A percentile compares a stretch with the other conserved stretches of the same genome.
These are phyloP conservation scores for Coranthus polyacanthus DNA, from an alignment of 2,797 vertebrate genomes.

Conservation along the genomic window DNA sequence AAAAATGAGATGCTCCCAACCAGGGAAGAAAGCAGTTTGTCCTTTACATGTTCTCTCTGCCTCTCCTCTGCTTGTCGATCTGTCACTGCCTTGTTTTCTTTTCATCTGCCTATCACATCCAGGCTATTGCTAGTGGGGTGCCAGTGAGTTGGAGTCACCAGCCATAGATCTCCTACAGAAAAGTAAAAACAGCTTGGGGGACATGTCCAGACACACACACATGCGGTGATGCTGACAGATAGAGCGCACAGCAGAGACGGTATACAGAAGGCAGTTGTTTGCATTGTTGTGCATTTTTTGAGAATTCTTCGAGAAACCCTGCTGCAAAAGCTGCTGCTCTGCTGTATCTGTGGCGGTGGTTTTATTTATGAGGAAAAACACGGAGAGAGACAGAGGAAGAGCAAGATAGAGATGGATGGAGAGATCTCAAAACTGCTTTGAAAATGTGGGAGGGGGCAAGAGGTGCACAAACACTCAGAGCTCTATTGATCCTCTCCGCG, in stretches of 20 bases:
- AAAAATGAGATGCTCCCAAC: conserved; percentile 80
- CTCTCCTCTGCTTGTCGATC: conserved; percentile 72
- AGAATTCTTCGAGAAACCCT: conserved; percentile 11
- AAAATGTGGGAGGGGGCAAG: conserved; percentile 62
- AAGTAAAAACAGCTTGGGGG: conserved; percentile 56
- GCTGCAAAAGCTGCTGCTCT: conserved; percentile 18
- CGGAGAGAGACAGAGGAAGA: neutral
- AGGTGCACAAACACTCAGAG: conserved; percentile 65
- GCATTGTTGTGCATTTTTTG: conserved; percentile 9
- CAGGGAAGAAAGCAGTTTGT: conserved; percentile 80
- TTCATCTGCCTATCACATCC: conserved; percentile 79
- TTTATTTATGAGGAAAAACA: conserved; percentile 15
- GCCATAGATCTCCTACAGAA: conserved; percentile 63
- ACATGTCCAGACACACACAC: conserved; percentile 48
- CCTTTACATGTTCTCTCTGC: conserved; percentile 78
- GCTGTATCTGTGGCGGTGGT: neutral
- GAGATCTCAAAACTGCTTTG: conserved; percentile 49
- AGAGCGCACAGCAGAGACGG: conserved; percentile 15
- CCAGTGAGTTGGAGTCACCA: conserved; percentile 65
- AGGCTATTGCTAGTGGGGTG: conserved; percentile 67
- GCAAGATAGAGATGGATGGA: conserved; percentile 19
- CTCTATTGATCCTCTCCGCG: conserved; percentile 75
- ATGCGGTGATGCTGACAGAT: conserved; percentile 33
- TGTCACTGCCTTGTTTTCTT: conserved; percentile 74
- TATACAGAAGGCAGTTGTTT: neutral